Percentiles rank a stretch among this genome's conserved stretches.
Conservation (phyloP, 2,113 vertebrate genomes). For the Pleuronectes platessa region DNA sequence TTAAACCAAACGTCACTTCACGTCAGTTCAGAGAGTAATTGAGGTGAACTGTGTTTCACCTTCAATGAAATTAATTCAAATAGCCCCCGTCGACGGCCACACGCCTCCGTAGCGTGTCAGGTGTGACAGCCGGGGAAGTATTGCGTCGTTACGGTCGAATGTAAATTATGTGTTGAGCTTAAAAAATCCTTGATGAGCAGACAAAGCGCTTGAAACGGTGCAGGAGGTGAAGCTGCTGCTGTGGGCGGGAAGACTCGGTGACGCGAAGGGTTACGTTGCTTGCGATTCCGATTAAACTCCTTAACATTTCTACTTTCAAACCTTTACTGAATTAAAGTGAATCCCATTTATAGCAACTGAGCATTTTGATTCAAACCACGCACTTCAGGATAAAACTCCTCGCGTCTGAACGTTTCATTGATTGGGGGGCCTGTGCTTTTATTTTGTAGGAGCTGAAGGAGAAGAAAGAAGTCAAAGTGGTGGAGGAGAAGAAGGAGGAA, state of each 20-base stretch:
- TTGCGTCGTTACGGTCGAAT: neutral
- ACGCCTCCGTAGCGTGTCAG: neutral
- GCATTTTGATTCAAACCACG: neutral
- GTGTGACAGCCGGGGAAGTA: neutral
- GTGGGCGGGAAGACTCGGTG: constrained; percentile 75
- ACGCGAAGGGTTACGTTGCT: constrained; percentile 25
- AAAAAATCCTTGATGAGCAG: constrained; percentile 18
- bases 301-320: neutral
- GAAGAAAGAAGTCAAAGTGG: constrained; percentile 83
- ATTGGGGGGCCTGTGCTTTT: constrained; percentile 16
- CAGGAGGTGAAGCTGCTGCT: constrained; percentile 64
- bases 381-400: constrained; percentile 17
- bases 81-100: neutral
- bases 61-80: constrained; percentile 20
- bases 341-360: neutral
- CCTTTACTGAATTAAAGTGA: neutral
- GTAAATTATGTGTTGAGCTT: neutral
- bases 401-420: neutral
- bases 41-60: neutral
- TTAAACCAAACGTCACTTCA: neutral
- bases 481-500: constrained; percentile 65
- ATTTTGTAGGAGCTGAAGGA: constrained; percentile 85
- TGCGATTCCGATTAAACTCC: neutral
- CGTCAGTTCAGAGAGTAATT: constrained; percentile 35
- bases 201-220: constrained; percentile 67